Evolutionary conservation across 2,113 vertebrate genomes (phyloP), one percentile per base, ranked within the genome.

Genomic region (Anhinga anhinga): DNA sequence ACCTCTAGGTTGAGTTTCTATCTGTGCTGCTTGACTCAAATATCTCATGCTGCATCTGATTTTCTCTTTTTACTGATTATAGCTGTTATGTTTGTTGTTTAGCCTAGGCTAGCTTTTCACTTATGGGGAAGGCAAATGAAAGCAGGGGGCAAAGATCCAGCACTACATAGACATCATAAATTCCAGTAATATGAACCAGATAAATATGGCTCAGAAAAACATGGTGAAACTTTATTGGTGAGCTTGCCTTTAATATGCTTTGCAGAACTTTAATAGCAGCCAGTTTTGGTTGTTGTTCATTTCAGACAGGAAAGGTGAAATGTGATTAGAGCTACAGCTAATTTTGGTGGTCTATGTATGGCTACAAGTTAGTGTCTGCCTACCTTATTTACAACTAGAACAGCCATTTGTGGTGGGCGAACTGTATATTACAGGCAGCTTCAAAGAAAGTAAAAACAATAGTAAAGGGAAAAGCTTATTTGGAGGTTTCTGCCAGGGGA

Each of bases 231-330:
- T 63, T 96, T 53, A 92, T 71, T 82, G 55, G 40, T 83, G 71
- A 86, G 17, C 82, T 89, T 92, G 38, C 49, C 67, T 82, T 87
- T 72, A 85, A 93, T 85, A 93, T 55, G 20, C 15, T 85, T 85
- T 88, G 27, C 73, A 95, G 73, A 71, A 62, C 16, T 88, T 86
- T 85, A 83, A 55, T 45, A 66, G 45, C n/a, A 84, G 55, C 7
- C 29, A 49, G 15, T 92, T 93, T 86, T 59, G 25, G 6, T 66
- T 42, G 50, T 42, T 74, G n/a, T 53, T 94, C 30, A 32, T 85
- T 93, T 82, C 84, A 94, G 63, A 82, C 61, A 91, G 47, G 65
- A 95, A 95, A 93, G 81, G 62, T 52, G 59, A 93, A 88, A 71
- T 30, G 19, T 61, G 34, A 76, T 76, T 58, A 83, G 30, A 92